A percentile compares a stretch with the other conserved stretches of the same genome.
These are phyloP conservation scores for Paradoxurus hermaphroditus DNA, from an alignment of 2,113 vertebrate genomes.

Conservation along the genomic window DNA sequence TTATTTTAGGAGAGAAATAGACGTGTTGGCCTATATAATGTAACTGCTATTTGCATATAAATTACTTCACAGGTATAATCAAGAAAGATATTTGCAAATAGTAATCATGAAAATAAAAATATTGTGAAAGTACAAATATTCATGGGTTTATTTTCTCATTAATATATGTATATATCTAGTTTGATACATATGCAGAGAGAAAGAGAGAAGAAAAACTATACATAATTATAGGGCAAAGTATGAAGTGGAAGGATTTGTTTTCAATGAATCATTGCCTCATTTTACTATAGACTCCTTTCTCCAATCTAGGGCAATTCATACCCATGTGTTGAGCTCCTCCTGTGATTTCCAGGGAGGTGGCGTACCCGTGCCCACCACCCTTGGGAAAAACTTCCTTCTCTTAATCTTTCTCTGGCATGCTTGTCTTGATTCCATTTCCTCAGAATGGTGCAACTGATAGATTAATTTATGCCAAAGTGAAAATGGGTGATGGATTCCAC, in stretches of 20 bases:
- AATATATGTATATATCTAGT: background rate
- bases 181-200: background rate
- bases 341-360: background rate
- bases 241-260: background rate
- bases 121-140: conserved; percentile 58
- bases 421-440: conserved; percentile 7
- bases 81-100: conserved; percentile 49
- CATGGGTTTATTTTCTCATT: conserved; percentile 27
- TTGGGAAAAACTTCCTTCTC: background rate
- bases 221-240: background rate
- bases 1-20: conserved; percentile 51
- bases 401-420: background rate
- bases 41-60: conserved; percentile 59
- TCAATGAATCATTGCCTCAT: background rate
- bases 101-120: conserved; percentile 58
- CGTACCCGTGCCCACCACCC: background rate
- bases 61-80: conserved; percentile 57
- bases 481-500: background rate
- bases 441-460: background rate
- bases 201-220: background rate
- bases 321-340: background rate
- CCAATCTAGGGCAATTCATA: background rate
- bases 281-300: background rate
- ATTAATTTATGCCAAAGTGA: background rate
- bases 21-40: background rate